Conservation (phyloP, 2,888 invertebrate species). For the Digitonthophagus gazella region DNA sequence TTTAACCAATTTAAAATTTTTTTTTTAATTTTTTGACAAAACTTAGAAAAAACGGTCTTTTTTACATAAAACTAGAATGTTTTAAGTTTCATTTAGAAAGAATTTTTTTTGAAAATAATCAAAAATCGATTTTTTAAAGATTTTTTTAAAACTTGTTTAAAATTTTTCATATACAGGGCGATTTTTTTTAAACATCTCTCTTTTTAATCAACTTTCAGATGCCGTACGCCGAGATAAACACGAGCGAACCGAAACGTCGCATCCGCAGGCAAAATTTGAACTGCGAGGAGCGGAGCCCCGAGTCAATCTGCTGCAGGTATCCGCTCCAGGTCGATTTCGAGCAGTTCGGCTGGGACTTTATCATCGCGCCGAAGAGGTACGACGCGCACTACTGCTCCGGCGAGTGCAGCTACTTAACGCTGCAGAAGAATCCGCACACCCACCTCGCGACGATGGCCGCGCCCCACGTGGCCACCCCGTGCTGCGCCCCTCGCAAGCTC, state of each 20-base stretch:
- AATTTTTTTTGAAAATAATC: no score
- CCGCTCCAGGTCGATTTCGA: conserved; percentile 92
- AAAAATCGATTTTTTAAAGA: no score
- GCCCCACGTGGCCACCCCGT: conserved; percentile 77
- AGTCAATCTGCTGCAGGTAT: conserved; percentile 90
- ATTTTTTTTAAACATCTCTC: no score
- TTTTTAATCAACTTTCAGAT: no score
- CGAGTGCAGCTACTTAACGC: conserved; percentile 85
- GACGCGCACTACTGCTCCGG: conserved; percentile 96
- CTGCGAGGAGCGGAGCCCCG: conserved; percentile 74
- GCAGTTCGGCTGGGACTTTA: conserved; percentile 96
- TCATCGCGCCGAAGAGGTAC: conserved; percentile 92
- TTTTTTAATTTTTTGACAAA: no score
- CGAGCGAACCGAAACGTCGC: conserved; percentile 60
- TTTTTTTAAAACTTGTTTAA: no score
- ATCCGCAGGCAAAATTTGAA: conserved; percentile 77
- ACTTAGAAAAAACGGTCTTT: no score
- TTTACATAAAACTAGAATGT: no score
- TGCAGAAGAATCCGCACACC: conserved; percentile 85
- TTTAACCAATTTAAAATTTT: no score
- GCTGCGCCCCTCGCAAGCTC: conserved; percentile 89
- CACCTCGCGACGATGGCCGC: conserved; percentile 81
- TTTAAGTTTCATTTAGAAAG: no score
- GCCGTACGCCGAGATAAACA: conserved; percentile 61
- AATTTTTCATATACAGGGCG: no score